These are phyloP conservation scores for Phyllotis vaccarum DNA, from an alignment of 2,797 vertebrate species.

Conservation along the genomic window DNA sequence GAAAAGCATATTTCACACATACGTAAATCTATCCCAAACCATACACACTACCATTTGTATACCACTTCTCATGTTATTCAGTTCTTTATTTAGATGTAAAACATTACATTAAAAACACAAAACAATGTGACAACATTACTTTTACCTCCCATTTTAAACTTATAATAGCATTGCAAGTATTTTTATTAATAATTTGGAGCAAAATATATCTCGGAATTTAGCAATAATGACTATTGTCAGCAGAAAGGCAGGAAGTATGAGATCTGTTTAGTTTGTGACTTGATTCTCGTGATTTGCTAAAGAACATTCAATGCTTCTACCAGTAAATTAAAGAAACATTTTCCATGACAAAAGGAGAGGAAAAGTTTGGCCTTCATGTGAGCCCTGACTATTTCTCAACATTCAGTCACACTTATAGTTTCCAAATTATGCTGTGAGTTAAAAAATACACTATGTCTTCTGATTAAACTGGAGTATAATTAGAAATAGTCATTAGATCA, in stretches of 20 bases:
- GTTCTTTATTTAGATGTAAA: background rate
- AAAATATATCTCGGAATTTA: conserved; percentile 9
- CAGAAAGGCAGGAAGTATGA: background rate
- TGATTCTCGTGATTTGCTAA: conserved; percentile 55
- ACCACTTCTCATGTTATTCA: background rate
- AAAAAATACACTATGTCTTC: background rate
- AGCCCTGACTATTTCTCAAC: background rate
- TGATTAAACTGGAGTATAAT: conserved; percentile 10
- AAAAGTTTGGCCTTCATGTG: conserved; percentile 41
- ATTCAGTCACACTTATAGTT: conserved; percentile 35
- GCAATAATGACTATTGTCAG: background rate
- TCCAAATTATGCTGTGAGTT: background rate
- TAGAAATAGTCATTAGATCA: background rate
- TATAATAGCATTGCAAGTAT: conserved; percentile 44
- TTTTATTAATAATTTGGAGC: conserved; percentile 66
- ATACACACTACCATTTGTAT: background rate
- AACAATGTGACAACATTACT: background rate
- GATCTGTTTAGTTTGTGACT: background rate
- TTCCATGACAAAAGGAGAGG: background rate
- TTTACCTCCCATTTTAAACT: background rate
- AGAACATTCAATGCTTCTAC: conserved; percentile 9
- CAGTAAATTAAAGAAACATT: background rate
- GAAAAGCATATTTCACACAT: background rate
- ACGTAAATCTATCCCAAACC: background rate
- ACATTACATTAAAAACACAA: conserved; percentile 2